Evolutionary conservation across 2,888 invertebrate species (phyloP).

Genomic region (Dastarcus helophoroides): DNA sequence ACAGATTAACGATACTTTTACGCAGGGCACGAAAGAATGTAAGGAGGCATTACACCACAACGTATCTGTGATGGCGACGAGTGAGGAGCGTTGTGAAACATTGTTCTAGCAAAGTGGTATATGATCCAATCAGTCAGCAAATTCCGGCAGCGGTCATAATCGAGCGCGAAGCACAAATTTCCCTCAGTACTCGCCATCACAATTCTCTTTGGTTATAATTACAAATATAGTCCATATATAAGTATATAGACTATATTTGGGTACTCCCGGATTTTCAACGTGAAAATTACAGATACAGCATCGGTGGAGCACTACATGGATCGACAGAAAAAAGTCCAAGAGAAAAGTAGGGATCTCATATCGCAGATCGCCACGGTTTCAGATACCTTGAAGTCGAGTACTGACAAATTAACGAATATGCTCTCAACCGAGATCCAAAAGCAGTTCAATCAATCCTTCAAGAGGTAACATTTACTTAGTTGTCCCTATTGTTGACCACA

Average conservation of each 20-base stretch:
- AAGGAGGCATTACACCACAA: slow-evolving; percentile 42
- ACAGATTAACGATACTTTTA: slow-evolving; percentile 82
- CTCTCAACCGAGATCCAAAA: slow-evolving; percentile 31
- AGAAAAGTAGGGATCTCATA: slow-evolving; percentile 35
- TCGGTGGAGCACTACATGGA: slow-evolving; percentile 38
- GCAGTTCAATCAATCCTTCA: slow-evolving; percentile 30
- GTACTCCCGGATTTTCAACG: too few relatives aligned
- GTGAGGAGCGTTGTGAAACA: too few relatives aligned
- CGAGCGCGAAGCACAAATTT: too few relatives aligned
- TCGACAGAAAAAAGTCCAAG: slow-evolving; percentile 33
- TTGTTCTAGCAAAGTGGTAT: too few relatives aligned
- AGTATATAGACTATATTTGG: too few relatives aligned
- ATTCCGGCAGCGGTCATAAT: too few relatives aligned
- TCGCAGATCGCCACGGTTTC: slow-evolving; percentile 35
- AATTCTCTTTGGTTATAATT: too few relatives aligned
- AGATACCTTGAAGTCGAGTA: slow-evolving; percentile 30
- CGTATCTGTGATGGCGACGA: slow-evolving; percentile 27
- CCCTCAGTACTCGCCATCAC: too few relatives aligned
- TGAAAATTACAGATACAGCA: slow-evolving; percentile 34
- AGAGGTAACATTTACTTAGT: slow-evolving; percentile 21
- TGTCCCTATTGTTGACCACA: slow-evolving; percentile 5
- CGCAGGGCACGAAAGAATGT: slow-evolving; percentile 85
- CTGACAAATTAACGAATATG: slow-evolving; percentile 29
- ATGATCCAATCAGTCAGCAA: too few relatives aligned
- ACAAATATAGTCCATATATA: too few relatives aligned